These are phyloP conservation scores for Thrips palmi DNA, from an alignment of 1,140 invertebrate species.

Conservation along the genomic window DNA sequence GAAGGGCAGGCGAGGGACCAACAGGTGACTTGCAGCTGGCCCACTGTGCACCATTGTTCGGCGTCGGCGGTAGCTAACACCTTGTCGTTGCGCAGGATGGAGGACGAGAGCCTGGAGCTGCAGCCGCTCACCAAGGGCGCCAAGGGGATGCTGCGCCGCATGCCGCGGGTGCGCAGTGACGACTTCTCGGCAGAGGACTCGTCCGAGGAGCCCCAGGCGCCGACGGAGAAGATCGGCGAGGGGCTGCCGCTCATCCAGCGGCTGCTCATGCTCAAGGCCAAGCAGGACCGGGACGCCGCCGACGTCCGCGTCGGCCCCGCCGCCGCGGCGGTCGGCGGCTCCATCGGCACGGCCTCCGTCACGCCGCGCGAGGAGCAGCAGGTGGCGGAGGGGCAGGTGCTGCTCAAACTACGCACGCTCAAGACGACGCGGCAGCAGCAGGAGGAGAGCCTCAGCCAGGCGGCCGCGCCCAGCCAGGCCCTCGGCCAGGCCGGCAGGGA, in stretches of 20 bases:
- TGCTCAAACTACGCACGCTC: constrained; percentile 11
- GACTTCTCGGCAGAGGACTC: constrained; percentile 31
- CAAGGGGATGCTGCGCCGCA: constrained; percentile 38
- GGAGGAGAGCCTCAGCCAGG: constrained; percentile 22
- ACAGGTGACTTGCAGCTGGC: too few species aligned
- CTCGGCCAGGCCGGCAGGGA: constrained; percentile 10
- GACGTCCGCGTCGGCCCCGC: constrained; percentile 23
- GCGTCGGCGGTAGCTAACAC: constrained; percentile 29
- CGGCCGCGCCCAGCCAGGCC: constrained; percentile 23
- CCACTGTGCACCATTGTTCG: constrained; percentile 13
- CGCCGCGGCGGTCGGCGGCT: too few species aligned
- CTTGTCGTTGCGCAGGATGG: constrained; percentile 29
- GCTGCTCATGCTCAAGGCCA: constrained; percentile 62
- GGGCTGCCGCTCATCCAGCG: constrained; percentile 54
- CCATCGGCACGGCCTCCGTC: too few species aligned
- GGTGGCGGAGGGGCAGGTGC: too few species aligned
- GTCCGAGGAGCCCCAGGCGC: constrained; percentile 24
- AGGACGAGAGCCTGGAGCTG: constrained; percentile 41
- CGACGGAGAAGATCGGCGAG: constrained; percentile 39
- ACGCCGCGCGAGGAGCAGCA: too few species aligned
- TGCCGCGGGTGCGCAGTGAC: constrained; percentile 46
- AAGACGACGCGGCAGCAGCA: constrained; percentile 8
- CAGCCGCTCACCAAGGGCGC: constrained; percentile 31
- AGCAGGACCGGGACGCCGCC: constrained; percentile 47
- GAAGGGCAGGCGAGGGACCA: constrained; percentile 31